Evolutionary conservation across 2,888 invertebrate species (phyloP), one percentile per base, ranked within the genome.

Genomic region (Yponomeuta evonymella): DNA sequence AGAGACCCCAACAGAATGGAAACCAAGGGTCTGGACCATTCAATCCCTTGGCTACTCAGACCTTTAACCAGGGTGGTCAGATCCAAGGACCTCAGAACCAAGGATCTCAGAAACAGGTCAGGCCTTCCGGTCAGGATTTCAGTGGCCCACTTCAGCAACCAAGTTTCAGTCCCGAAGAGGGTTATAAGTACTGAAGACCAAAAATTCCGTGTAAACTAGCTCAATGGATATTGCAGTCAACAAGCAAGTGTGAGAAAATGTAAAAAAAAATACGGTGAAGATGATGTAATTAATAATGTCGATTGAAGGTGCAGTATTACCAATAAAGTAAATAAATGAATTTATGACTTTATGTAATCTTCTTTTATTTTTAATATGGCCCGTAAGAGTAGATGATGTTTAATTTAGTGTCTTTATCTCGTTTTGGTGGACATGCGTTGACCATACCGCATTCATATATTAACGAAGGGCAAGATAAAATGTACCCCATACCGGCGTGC

Each of bases 71-170:
- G 29, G 70, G 33, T 36, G 51, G 69, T 43, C 72, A 68, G 65
- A 70, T 73, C 48, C 51, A 58, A 73, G 74, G 67, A 76, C 76
- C 62, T 70, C 74, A 23, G 73, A 77, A 51, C 69, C 72, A 65
- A 58, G 43, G 51, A 58, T 15, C 51, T 5, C 51, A 58, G 51
- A 58, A 58, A 12, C 51, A 58, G 51, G 51, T 33, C 64, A 43
- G 71, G 48, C 58, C 73, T 23, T 58, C 70, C 8, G 51, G 76
- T 5, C 79, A 82, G 71, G 75, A 73, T 71, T 91, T 91, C 70
- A 82, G 83, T 71, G 88, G 84, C 62, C 86, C 90, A n/a, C 85
- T 88, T 30, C 89, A 89, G 70, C 90, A 89, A 2, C 89, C 92
- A 0, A 91, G 90, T 77, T 92, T 89, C 79, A 87, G 81, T 74